Percentiles rank a stretch among this genome's conserved stretches.
Evolutionary conservation across 2,113 vertebrate genomes (phyloP).

Genomic region (Rhinogobius similis): DNA sequence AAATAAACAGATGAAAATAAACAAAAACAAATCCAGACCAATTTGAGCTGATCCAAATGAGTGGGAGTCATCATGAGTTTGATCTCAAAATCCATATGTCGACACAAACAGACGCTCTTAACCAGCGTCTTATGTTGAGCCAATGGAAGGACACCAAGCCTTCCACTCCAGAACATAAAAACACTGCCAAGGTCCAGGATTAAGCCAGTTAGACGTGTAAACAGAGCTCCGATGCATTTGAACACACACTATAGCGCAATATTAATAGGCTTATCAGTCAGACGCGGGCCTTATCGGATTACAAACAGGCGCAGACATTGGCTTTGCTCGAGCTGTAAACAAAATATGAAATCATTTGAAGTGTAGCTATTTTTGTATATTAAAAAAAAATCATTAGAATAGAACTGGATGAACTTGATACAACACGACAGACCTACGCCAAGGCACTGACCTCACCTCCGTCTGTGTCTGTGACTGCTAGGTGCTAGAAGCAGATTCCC

Average conservation of each 20-base stretch:
- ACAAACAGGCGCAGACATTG: neutral
- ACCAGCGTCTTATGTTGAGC: neutral
- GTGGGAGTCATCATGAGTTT: neutral
- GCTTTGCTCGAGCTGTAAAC: neutral
- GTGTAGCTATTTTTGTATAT: neutral
- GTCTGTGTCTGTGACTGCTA: too few species aligned
- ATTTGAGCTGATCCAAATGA: conserved; percentile 3
- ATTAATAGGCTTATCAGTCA: conserved; percentile 1
- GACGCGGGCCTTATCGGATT: neutral
- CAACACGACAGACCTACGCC: neutral
- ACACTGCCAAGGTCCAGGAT: neutral
- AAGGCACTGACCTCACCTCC: neutral
- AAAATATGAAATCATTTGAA: neutral
- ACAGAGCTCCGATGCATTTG: too few species aligned
- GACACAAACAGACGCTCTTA: too few species aligned
- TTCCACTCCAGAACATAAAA: neutral
- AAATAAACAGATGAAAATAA: too few species aligned
- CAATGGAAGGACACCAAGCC: conserved; percentile 1
- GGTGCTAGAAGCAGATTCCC: too few species aligned
- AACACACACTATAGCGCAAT: neutral
- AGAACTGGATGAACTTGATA: neutral
- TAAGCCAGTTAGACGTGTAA: neutral
- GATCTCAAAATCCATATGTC: too few species aligned
- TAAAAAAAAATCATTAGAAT: neutral
- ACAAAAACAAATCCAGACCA: neutral